Evolutionary conservation across 2,113 vertebrate species (phyloP).

Genomic region (Oceanites oceanicus): DNA sequence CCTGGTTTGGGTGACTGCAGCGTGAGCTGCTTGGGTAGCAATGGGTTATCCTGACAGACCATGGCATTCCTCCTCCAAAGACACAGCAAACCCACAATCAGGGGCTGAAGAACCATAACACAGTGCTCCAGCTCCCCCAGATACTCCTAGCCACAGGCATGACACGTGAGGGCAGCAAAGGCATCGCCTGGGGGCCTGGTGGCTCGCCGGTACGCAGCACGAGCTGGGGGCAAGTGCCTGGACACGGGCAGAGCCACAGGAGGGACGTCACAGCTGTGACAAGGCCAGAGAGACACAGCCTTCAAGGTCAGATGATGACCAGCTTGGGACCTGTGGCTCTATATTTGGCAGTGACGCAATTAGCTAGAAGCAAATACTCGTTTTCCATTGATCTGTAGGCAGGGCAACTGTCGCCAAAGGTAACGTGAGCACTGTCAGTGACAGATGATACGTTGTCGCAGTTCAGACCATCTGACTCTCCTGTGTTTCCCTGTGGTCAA

Average conservation of each 20-base stretch:
- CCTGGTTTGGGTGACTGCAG: not conserved
- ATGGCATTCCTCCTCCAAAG: not conserved
- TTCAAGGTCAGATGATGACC: not conserved
- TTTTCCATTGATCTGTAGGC: not conserved
- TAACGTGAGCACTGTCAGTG: not conserved
- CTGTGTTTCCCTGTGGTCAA: not conserved
- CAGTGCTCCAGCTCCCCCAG: not conserved
- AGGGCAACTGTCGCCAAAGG: not conserved
- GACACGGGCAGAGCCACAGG: accelerated
- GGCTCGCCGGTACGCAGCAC: not conserved
- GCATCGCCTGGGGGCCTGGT: not conserved
- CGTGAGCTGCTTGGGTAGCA: not conserved
- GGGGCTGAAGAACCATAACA: not conserved
- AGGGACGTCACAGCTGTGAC: not conserved
- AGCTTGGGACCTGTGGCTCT: not conserved
- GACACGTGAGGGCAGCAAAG: not conserved
- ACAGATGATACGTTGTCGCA: not conserved
- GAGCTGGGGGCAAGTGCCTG: not conserved
- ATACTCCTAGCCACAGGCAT: not conserved
- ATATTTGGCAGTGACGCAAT: not conserved
- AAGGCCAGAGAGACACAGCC: not conserved
- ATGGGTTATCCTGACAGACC: not conserved
- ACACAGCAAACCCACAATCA: not conserved
- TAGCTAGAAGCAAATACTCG: not conserved
- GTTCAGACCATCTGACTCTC: not conserved